phyloP scores from a whole-genome alignment of 2,888 invertebrate species.

The Synergus umbraculus region DNA sequence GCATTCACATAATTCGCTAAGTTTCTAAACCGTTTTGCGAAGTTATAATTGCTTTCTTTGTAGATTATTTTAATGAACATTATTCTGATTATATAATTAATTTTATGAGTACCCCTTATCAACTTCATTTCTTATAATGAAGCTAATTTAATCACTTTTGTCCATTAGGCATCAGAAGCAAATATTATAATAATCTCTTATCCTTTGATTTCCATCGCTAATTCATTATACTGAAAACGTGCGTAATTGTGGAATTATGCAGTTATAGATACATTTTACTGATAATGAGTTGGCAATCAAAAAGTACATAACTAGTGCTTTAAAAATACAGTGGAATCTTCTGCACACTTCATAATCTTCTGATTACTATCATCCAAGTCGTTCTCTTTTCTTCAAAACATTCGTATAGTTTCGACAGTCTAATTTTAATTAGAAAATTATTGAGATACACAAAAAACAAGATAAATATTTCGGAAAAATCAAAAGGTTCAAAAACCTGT shows the following conservation, averaged over 20 bases:
- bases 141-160: slow-evolving; percentile 22
- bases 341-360: not conserved
- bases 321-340: not conserved
- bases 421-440: not conserved
- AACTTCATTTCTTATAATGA: not conserved
- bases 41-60: not conserved
- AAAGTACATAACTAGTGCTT: not conserved
- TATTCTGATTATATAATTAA: not conserved
- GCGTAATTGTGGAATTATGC: slow-evolving; percentile 17
- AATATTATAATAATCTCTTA: slow-evolving; percentile 27
- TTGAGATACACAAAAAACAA: not conserved
- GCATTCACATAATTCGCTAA: no score
- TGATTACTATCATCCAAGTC: not conserved
- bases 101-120: slow-evolving; percentile 20
- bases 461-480: not conserved
- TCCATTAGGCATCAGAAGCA: slow-evolving; percentile 8
- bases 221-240: not conserved
- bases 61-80: not conserved
- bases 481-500: not conserved
- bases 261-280: not conserved
- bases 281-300: not conserved
- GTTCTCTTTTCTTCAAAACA: no score
- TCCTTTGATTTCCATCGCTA: not conserved
- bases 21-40: not conserved
- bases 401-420: not conserved